A percentile compares a stretch with the other conserved stretches of the same genome.
These are phyloP conservation scores for Corapipo altera DNA, from an alignment of 2,113 vertebrate genomes.

Conservation along the genomic window DNA sequence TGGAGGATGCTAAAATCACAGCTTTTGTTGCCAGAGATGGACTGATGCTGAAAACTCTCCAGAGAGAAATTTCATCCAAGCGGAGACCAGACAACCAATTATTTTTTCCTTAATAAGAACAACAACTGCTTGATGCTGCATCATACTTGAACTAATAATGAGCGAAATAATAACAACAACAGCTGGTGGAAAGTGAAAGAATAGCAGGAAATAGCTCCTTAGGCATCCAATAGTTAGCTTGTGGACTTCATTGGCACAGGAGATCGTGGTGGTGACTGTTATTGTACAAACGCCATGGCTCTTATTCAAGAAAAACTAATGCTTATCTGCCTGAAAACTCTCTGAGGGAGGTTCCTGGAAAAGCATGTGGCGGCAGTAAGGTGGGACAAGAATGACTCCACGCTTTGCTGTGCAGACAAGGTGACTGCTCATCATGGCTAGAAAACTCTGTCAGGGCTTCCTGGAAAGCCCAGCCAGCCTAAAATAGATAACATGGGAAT, in stretches of 20 bases:
- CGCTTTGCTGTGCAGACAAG: background rate
- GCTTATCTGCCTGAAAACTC: background rate
- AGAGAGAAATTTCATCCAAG: background rate
- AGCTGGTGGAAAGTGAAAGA: conserved; percentile 57
- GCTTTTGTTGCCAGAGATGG: background rate
- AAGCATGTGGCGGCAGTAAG: background rate
- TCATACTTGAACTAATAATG: background rate
- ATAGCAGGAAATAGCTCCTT: conserved; percentile 51
- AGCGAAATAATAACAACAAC: conserved; percentile 25
- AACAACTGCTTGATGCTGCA: background rate
- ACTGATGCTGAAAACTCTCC: background rate
- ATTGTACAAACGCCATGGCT: background rate
- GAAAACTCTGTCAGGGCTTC: background rate
- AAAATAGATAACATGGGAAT: background rate
- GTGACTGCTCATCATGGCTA: background rate
- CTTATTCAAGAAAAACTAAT: background rate
- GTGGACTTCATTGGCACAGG: background rate
- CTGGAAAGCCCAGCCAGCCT: background rate
- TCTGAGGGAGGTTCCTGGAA: conserved; percentile 2
- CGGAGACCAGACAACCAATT: background rate
- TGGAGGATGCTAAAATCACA: background rate
- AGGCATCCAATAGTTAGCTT: conserved; percentile 12
- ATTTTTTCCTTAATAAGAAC: conserved; percentile 24
- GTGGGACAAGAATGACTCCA: background rate
- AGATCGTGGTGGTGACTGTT: background rate